Percentiles rank a stretch among this genome's conserved stretches.
phyloP scores from a whole-genome alignment of 2,888 invertebrate genomes.

The Heteromurus nitidus region DNA sequence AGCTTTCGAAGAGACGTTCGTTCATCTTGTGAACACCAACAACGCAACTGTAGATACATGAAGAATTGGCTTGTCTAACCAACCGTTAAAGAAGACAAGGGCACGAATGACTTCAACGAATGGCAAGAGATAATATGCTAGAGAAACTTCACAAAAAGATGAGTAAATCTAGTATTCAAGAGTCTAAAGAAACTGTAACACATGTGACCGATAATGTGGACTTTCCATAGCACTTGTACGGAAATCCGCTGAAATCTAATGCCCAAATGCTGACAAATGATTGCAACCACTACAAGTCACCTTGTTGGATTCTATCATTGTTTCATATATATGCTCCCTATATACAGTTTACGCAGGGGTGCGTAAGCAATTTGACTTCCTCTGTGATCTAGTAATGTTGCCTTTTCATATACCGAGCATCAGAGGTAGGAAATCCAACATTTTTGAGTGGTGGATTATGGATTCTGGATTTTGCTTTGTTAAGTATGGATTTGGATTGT shows the following conservation, averaged over 20 bases:
- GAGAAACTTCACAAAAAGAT: too few species aligned
- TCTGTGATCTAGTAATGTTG: constrained; percentile 5
- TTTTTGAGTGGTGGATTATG: too few species aligned
- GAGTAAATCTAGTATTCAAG: too few species aligned
- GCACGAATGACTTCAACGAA: constrained; percentile 41
- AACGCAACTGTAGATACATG: not conserved
- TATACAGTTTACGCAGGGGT: constrained; percentile 47
- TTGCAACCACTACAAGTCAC: constrained; percentile 38
- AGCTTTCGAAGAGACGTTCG: not conserved
- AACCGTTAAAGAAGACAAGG: constrained; percentile 60
- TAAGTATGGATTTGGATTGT: too few species aligned
- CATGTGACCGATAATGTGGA: not conserved
- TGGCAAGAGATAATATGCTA: too few species aligned
- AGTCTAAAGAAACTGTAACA: not conserved
- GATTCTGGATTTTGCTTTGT: too few species aligned
- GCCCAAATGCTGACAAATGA: not conserved
- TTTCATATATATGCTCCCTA: too few species aligned
- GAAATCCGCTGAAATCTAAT: constrained; percentile 21
- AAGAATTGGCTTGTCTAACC: constrained; percentile 52
- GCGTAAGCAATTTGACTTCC: constrained; percentile 40
- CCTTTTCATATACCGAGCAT: not conserved
- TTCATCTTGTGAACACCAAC: constrained; percentile 13
- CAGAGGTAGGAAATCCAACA: too few species aligned
- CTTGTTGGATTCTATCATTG: constrained; percentile 19
- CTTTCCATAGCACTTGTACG: constrained; percentile 25